These are phyloP conservation scores for Channa maculata DNA, from an alignment of 2,113 vertebrate genomes.

Conservation along the genomic window DNA sequence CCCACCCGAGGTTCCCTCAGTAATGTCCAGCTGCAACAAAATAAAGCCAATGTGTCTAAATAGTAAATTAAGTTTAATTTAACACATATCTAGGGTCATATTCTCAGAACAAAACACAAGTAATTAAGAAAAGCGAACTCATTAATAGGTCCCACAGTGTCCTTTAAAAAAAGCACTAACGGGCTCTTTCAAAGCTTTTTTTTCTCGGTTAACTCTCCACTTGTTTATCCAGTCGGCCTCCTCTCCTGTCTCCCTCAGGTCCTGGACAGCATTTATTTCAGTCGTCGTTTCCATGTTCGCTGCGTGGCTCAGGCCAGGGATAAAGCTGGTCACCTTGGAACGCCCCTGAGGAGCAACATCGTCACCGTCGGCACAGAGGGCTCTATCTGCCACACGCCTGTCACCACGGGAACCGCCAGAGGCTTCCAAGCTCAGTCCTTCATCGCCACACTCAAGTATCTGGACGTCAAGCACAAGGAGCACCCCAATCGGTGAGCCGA, in stretches of 20 bases:
- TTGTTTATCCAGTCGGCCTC: no score
- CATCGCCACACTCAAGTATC: constrained; percentile 93
- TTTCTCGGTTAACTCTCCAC: no score
- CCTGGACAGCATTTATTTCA: constrained; percentile 98
- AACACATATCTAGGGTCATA: no score
- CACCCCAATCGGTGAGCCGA: constrained; percentile 92
- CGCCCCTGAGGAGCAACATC: constrained; percentile 92
- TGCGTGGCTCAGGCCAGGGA: constrained; percentile 96
- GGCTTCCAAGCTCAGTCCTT: constrained; percentile 99
- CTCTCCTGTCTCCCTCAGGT: constrained; percentile 81
- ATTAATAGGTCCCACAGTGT: no score
- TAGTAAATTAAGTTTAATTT: no score
- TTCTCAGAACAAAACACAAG: no score
- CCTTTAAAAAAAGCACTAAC: no score
- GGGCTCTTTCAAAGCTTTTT: no score
- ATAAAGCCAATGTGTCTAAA: no score
- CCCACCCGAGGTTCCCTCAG: no score
- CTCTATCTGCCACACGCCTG: constrained; percentile 95
- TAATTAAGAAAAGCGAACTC: no score
- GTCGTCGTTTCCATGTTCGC: constrained; percentile 94
- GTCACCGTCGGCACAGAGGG: constrained; percentile 93
- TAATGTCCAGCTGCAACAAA: no score
- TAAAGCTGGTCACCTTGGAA: constrained; percentile 91
- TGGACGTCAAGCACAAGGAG: constrained; percentile 98
- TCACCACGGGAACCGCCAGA: constrained; percentile 92